Percentiles rank a stretch among this genome's conserved stretches.
phyloP scores from a whole-genome alignment of 2,888 invertebrate genomes.

The Hymenopus coronatus region DNA sequence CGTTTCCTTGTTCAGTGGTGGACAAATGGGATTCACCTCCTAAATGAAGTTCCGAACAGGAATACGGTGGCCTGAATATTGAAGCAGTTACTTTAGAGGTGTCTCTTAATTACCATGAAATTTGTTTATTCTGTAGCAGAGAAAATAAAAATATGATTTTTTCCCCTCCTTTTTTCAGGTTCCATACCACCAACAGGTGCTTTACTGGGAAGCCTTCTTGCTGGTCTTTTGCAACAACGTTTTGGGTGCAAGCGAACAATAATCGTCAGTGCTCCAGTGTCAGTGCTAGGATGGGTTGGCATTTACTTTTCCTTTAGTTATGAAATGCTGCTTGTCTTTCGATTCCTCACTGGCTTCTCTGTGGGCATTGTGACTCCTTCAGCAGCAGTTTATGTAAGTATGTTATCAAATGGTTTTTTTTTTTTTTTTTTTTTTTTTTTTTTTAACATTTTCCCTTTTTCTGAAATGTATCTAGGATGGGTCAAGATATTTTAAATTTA shows the following conservation, averaged over 20 bases:
- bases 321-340: constrained; percentile 52
- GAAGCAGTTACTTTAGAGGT: no score
- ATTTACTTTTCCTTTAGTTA: constrained; percentile 53
- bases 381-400: constrained; percentile 62
- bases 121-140: no score
- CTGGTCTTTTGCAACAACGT: constrained; percentile 54
- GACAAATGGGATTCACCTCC: no score
- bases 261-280: constrained; percentile 53
- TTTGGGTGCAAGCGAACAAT: constrained; percentile 55
- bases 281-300: constrained; percentile 55
- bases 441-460: background rate
- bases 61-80: no score
- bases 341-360: constrained; percentile 59
- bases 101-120: no score
- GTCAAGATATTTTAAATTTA: no score
- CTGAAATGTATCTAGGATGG: no score
- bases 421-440: no score
- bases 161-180: constrained; percentile 42
- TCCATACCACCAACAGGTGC: constrained; percentile 59
- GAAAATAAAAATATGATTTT: no score
- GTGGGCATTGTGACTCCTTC: constrained; percentile 60
- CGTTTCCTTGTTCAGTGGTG: no score
- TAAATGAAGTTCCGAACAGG: no score
- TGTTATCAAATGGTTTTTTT: no score
- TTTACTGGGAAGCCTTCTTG: constrained; percentile 54